A percentile compares a stretch with the other conserved stretches of the same genome.
These are phyloP conservation scores for Lethenteron reissneri DNA, from an alignment of 2,113 vertebrate species.

Conservation along the genomic window DNA sequence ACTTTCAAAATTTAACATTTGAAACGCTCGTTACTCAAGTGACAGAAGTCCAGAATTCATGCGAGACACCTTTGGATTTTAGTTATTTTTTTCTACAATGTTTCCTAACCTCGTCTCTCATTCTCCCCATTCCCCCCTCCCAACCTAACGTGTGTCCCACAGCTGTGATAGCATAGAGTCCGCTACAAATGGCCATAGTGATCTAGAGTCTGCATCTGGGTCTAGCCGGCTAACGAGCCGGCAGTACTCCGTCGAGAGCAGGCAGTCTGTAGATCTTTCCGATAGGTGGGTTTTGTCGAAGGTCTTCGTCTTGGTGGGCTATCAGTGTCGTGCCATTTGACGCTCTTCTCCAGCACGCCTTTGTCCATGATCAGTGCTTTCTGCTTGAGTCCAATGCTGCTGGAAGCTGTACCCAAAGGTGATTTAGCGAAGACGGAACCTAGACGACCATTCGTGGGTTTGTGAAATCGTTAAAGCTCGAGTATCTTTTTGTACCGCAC, in stretches of 20 bases:
- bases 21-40: too few species aligned
- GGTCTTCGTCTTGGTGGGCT: slow-evolving; percentile 8
- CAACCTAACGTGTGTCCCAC: slow-evolving; percentile 11
- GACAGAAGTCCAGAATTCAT: too few species aligned
- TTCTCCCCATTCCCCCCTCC: neutral
- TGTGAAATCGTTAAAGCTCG: too few species aligned
- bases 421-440: too few species aligned
- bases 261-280: slow-evolving; percentile 42
- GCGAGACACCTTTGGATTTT: too few species aligned
- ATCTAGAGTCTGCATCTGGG: slow-evolving; percentile 62
- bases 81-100: slow-evolving; percentile 9
- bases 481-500: too few species aligned
- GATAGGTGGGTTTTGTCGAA: slow-evolving; percentile 45
- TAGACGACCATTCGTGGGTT: too few species aligned
- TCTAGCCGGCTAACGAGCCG: slow-evolving; percentile 54
- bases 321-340: slow-evolving; percentile 9
- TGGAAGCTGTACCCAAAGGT: too few species aligned
- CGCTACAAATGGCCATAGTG: slow-evolving; percentile 57
- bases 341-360: too few species aligned
- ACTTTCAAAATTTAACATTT: too few species aligned
- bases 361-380: too few species aligned
- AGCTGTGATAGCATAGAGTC: slow-evolving; percentile 70
- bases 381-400: too few species aligned
- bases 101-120: slow-evolving; percentile 11
- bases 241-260: slow-evolving; percentile 73